Conservation (phyloP, 2,888 invertebrate genomes). For the Drosophila paranaensis region DNA sequence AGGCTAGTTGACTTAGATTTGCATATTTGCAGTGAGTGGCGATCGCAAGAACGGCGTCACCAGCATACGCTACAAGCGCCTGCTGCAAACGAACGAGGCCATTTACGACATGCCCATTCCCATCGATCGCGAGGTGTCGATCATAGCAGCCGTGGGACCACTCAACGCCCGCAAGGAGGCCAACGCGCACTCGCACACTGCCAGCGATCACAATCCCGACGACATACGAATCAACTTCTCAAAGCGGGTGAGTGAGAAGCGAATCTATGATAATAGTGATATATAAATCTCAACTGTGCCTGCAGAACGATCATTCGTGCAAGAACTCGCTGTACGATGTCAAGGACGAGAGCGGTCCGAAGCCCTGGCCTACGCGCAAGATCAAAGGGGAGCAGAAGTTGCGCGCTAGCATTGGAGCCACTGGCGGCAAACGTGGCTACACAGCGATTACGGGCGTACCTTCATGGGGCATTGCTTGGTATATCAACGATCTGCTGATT, state of each 20-base stretch:
- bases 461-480: constrained; percentile 97
- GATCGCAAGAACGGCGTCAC: constrained; percentile 92
- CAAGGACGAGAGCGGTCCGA: constrained; percentile 87
- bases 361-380: constrained; percentile 90
- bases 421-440: constrained; percentile 92
- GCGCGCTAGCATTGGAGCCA: constrained; percentile 92
- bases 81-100: constrained; percentile 91
- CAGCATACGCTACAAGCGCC: constrained; percentile 91
- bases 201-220: constrained; percentile 84
- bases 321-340: constrained; percentile 88
- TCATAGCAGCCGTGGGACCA: constrained; percentile 95
- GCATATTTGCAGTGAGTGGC: constrained; percentile 87
- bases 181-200: constrained; percentile 89
- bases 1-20: neutral
- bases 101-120: constrained; percentile 90
- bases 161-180: constrained; percentile 92
- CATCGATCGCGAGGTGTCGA: constrained; percentile 89
- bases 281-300: neutral
- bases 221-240: constrained; percentile 93
- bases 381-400: constrained; percentile 88
- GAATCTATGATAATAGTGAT: neutral
- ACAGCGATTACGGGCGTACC: constrained; percentile 91
- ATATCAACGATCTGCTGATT: constrained; percentile 94
- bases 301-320: constrained; percentile 90
- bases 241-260: constrained; percentile 85